phyloP scores from a whole-genome alignment of 1,140 invertebrate genomes.

The Trachymyrmex cornetzi region DNA sequence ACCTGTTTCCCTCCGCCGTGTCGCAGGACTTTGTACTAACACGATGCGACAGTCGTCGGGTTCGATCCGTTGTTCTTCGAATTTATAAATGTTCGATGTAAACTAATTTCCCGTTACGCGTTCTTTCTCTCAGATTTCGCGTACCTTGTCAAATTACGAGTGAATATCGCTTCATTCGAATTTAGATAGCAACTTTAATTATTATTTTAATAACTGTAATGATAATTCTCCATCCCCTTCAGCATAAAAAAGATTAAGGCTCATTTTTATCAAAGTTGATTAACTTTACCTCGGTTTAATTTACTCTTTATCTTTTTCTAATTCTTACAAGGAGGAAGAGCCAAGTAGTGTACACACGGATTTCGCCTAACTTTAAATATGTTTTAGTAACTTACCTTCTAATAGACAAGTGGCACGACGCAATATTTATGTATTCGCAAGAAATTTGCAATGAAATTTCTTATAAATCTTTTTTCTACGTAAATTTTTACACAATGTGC shows the following conservation, averaged over 20 bases:
- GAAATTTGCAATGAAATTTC: too few species aligned
- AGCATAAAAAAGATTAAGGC: neutral
- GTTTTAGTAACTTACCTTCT: too few species aligned
- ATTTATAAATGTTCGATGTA: constrained; percentile 59
- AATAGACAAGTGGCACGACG: too few species aligned
- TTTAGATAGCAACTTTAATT: neutral
- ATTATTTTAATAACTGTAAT: neutral
- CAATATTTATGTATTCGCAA: too few species aligned
- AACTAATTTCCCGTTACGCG: constrained; percentile 30
- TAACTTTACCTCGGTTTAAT: too few species aligned
- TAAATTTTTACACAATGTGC: too few species aligned
- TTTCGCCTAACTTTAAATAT: too few species aligned
- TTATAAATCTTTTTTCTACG: too few species aligned
- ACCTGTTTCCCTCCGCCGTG: constrained; percentile 22
- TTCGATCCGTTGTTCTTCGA: constrained; percentile 57
- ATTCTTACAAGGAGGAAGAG: too few species aligned
- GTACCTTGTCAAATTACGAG: neutral
- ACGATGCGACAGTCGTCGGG: constrained; percentile 65
- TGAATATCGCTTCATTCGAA: neutral
- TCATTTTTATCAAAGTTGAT: neutral
- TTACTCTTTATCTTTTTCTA: too few species aligned
- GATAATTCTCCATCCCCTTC: neutral
- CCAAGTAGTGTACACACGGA: too few species aligned
- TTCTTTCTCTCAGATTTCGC: constrained; percentile 16
- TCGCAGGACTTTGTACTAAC: constrained; percentile 77